Conservation (phyloP, 2,888 invertebrate genomes). For the Digitonthophagus gazella region DNA sequence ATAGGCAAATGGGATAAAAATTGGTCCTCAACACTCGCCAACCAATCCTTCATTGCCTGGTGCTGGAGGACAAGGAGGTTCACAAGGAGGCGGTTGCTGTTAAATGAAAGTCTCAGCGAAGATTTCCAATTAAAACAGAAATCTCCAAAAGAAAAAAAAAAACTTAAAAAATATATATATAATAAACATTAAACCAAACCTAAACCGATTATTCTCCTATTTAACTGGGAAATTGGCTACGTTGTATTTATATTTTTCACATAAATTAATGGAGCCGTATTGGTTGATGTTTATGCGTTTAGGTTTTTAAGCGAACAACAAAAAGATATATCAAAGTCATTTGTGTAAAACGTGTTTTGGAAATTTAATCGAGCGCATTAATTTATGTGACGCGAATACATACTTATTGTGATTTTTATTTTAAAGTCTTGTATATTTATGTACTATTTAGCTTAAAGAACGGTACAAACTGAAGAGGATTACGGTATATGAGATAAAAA, state of each 20-base stretch:
- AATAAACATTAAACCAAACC: slow-evolving; percentile 1
- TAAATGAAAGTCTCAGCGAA: slow-evolving; percentile 55
- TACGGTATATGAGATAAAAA: background rate
- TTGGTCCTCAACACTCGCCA: slow-evolving; percentile 97
- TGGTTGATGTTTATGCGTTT: slow-evolving; percentile 8
- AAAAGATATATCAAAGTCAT: no score
- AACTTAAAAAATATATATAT: no score
- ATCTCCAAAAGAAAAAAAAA: background rate
- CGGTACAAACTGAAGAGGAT: background rate
- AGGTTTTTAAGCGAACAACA: slow-evolving; percentile 7
- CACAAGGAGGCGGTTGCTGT: slow-evolving; percentile 90
- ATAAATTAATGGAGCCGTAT: slow-evolving; percentile 27
- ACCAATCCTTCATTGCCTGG: slow-evolving; percentile 78
- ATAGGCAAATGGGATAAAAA: slow-evolving; percentile 99
- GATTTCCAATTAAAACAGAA: slow-evolving; percentile 29
- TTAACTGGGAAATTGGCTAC: slow-evolving; percentile 24
- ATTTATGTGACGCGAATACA: slow-evolving; percentile 36
- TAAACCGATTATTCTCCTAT: slow-evolving; percentile 26
- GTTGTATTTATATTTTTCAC: slow-evolving; percentile 22
- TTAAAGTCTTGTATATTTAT: slow-evolving; percentile 37
- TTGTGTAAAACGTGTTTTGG: no score
- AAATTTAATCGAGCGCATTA: slow-evolving; percentile 31
- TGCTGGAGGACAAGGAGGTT: slow-evolving; percentile 76
- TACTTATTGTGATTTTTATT: slow-evolving; percentile 37
- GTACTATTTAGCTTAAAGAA: slow-evolving; percentile 29